phyloP scores from a whole-genome alignment of 2,797 vertebrate species.

The Lepus oiostolus region DNA sequence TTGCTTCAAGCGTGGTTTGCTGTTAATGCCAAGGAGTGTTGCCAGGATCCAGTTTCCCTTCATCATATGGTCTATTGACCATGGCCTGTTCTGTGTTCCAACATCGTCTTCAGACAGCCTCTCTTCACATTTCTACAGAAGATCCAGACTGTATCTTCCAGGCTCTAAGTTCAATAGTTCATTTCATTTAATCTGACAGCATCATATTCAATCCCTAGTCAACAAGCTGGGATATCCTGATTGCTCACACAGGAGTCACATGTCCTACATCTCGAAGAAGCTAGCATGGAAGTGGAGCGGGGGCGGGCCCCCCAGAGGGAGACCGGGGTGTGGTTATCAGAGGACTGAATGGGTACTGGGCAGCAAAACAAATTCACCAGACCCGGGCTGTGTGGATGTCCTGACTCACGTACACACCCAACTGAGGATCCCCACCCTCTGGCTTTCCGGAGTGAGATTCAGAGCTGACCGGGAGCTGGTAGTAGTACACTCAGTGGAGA shows the following conservation, averaged over 20 bases:
- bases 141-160: slow-evolving; percentile 27
- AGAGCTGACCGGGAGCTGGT: not conserved
- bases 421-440: not conserved
- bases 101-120: slow-evolving; percentile 51
- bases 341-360: slow-evolving; percentile 23
- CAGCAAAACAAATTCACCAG: not conserved
- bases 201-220: not conserved
- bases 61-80: not conserved
- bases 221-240: not conserved
- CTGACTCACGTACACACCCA: not conserved
- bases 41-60: not conserved
- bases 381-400: not conserved
- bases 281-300: not conserved
- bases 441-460: not conserved
- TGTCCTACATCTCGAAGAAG: not conserved
- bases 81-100: not conserved
- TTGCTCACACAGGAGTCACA: slow-evolving; percentile 5
- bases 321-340: not conserved
- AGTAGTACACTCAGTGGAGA: not conserved
- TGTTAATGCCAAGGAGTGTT: not conserved
- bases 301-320: not conserved
- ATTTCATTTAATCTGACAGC: slow-evolving; percentile 33
- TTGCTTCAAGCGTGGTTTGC: not conserved
- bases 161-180: slow-evolving; percentile 46
- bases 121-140: slow-evolving; percentile 39